Percentiles rank a stretch among this genome's conserved stretches.
phyloP scores from a whole-genome alignment of 2,888 invertebrate genomes.

The Spicauda simplicius region DNA sequence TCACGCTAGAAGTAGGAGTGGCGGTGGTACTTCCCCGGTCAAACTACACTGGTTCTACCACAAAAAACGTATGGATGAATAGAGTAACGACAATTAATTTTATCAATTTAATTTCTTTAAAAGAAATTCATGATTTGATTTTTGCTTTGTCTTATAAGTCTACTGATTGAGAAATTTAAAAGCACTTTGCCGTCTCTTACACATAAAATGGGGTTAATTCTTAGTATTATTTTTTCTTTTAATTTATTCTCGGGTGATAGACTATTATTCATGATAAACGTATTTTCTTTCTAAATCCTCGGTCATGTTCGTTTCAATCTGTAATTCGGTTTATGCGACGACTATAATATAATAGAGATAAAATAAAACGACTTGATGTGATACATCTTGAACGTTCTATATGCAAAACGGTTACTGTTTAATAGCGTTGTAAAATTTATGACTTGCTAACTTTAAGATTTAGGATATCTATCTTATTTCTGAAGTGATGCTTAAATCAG shows the following conservation, averaged over 20 bases:
- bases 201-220: too few species aligned
- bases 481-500: constrained; percentile 46
- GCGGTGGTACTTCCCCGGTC: too few species aligned
- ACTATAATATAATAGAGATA: constrained; percentile 19
- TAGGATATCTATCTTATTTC: constrained; percentile 20
- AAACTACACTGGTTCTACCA: too few species aligned
- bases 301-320: constrained; percentile 7
- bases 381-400: constrained; percentile 14
- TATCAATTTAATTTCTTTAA: too few species aligned
- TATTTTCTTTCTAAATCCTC: background rate
- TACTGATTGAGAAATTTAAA: too few species aligned
- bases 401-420: constrained; percentile 20
- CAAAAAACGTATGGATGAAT: too few species aligned
- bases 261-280: background rate
- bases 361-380: constrained; percentile 9
- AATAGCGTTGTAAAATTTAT: constrained; percentile 54
- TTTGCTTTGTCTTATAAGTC: too few species aligned
- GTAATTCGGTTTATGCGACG: constrained; percentile 4
- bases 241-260: background rate
- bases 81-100: too few species aligned
- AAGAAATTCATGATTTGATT: too few species aligned
- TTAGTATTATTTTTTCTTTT: too few species aligned
- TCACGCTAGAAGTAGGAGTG: too few species aligned
- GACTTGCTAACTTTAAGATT: constrained; percentile 44
- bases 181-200: too few species aligned